phyloP scores from a whole-genome alignment of 2,113 vertebrate species.

The Eudyptes chrysolophus region DNA sequence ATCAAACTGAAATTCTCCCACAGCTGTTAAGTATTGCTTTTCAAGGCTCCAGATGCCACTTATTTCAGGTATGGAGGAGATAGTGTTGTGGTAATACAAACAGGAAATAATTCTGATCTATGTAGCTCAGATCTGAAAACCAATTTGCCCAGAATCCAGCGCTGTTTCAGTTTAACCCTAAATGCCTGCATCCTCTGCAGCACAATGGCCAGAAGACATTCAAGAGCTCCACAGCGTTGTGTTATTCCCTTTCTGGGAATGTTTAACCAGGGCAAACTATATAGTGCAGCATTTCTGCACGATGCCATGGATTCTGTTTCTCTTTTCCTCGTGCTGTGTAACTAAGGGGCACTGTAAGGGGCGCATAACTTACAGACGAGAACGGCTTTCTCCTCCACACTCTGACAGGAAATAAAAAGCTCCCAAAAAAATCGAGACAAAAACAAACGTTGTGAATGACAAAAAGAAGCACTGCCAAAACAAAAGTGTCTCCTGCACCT shows the following conservation, averaged over 20 bases:
- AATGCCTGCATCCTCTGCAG: background rate
- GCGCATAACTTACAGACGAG: background rate
- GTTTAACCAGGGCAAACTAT: conserved; percentile 39
- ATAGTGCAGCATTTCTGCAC: conserved; percentile 36
- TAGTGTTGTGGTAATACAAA: background rate
- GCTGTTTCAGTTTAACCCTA: background rate
- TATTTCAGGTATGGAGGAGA: background rate
- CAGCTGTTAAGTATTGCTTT: background rate
- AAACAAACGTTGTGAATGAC: conserved; percentile 2
- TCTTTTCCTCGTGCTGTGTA: conserved; percentile 43
- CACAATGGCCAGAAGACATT: background rate
- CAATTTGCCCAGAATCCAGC: background rate
- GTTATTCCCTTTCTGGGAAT: conserved; percentile 54
- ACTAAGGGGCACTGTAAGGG: conserved; percentile 62
- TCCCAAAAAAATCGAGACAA: background rate
- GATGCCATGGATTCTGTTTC: conserved; percentile 56
- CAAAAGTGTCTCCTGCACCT: background rate
- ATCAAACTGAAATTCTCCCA: background rate
- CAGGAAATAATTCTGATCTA: background rate
- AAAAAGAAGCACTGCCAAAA: conserved; percentile 17
- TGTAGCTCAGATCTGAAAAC: background rate
- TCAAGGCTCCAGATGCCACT: background rate
- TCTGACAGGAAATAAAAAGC: conserved; percentile 41
- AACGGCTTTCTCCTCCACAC: background rate
- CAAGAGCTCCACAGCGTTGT: background rate